Evolutionary conservation across 2,113 vertebrate species (phyloP), one percentile per base, ranked within the genome.

Genomic region (Brachypodius melanocephalos): DNA sequence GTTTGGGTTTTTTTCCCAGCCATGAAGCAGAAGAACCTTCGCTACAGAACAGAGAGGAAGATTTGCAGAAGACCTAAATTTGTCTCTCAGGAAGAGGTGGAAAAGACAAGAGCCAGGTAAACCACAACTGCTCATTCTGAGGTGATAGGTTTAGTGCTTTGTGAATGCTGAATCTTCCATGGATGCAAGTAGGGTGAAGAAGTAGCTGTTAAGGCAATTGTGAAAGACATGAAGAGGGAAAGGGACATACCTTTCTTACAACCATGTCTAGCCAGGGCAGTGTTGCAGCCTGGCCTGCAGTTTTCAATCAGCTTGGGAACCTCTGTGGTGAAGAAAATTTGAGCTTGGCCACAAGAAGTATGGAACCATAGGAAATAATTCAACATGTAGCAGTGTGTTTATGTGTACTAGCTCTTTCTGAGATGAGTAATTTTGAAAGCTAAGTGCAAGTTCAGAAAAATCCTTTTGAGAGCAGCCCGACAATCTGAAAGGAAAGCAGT

Each of bases 31-130:
- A 93, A 97, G 88, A 99, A 99, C 83, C 4, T 97, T 11, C 93
- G 8, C 31, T 97, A 90, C 76, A 88, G 72, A 49, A 99, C 98
- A 31, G 93, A 96, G 93, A 97, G 98, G 81, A 90, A 89, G 17
- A 93, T 99, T 92, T 89, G 98, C 62, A 97, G 98, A 81, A 98
- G 99, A 90, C 99, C 99, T 40, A 87, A 87, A 88, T 99, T 98
- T 92, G 88, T 99, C 26, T 98, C 98, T 45, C 79, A 78, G 31
- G 42, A 96, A 16, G 98, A 98, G 1, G 94, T 98, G 67, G 97
- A 94, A 79, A 72, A 85, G 3, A 77, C 43, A 88, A 98, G 31
- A 83, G 43, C 14, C 83, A 98, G 96, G 97, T 98, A 74, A 95
- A 82, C 29, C 66, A 45, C 46, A 81, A 2, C 38, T 61, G 25